A percentile compares a stretch with the other conserved stretches of the same genome.
These are phyloP conservation scores for Synanceia verrucosa DNA, from an alignment of 2,797 vertebrate species.

Conservation along the genomic window DNA sequence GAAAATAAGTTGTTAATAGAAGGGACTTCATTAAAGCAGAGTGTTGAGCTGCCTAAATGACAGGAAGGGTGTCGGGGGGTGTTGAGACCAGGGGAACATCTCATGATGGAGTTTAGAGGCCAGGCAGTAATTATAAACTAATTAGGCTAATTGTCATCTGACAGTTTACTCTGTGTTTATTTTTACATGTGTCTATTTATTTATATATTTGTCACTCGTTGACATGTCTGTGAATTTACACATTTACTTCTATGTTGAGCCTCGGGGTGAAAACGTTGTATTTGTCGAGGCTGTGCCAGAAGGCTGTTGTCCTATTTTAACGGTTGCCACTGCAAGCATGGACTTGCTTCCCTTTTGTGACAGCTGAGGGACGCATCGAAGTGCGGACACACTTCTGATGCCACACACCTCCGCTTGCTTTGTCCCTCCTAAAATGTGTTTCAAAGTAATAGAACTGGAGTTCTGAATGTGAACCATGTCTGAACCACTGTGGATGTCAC, in stretches of 20 bases:
- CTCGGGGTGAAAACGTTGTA: conserved; percentile 54
- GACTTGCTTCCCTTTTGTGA: conserved; percentile 67
- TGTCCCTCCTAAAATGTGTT: neutral
- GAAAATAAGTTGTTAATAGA: conserved; percentile 61
- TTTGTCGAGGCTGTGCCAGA: conserved; percentile 53
- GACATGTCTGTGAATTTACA: conserved; percentile 36
- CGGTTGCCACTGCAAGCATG: conserved; percentile 69
- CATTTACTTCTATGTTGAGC: conserved; percentile 43
- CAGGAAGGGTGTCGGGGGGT: conserved; percentile 28
- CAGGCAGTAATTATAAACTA: conserved; percentile 67
- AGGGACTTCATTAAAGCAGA: conserved; percentile 55
- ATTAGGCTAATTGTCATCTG: conserved; percentile 70
- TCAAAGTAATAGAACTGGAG: neutral
- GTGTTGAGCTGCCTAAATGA: conserved; percentile 42
- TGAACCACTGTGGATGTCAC: neutral
- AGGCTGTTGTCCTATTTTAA: conserved; percentile 70
- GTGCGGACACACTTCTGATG: conserved; percentile 23
- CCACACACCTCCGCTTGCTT: neutral
- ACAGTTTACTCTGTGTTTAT: conserved; percentile 53
- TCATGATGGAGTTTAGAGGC: conserved; percentile 60
- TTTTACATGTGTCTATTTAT: conserved; percentile 51
- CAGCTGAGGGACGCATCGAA: conserved; percentile 31
- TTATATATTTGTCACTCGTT: conserved; percentile 37
- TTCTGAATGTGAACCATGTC: conserved; percentile 4
- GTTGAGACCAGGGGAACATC: conserved; percentile 37